phyloP scores from a whole-genome alignment of 2,113 vertebrate genomes.

The Laticauda laticaudata region DNA sequence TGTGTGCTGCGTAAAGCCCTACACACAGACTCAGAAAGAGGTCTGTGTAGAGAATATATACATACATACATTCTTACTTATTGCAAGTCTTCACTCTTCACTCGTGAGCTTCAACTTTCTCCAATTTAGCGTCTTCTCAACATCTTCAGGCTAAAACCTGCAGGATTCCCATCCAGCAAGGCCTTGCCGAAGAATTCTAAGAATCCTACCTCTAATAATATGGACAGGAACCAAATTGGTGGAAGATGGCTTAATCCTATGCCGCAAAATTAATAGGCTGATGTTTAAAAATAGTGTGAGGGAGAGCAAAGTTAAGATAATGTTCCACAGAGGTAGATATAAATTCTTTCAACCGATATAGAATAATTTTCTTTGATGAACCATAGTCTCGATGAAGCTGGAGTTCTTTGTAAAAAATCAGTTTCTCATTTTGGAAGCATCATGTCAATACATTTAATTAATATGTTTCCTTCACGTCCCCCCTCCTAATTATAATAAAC shows the following conservation, averaged over 20 bases:
- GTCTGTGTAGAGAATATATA: not conserved
- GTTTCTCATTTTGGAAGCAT: not conserved
- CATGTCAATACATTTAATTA: not conserved
- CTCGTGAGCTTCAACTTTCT: not conserved
- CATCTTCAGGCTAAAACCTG: not conserved
- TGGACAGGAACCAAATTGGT: not conserved
- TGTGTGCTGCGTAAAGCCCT: not conserved
- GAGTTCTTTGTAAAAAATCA: not conserved
- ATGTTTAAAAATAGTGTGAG: not conserved
- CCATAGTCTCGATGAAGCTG: not conserved
- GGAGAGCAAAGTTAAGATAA: not conserved
- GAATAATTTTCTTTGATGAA: not conserved
- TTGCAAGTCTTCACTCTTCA: not conserved
- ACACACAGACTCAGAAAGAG: not conserved
- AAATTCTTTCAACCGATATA: not conserved
- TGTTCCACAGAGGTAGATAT: not conserved
- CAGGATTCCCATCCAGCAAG: not conserved
- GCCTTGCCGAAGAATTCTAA: not conserved
- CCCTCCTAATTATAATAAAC: not conserved
- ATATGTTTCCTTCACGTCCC: not conserved
- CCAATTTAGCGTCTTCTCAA: not conserved
- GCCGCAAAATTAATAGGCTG: not conserved
- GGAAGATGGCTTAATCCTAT: too few species aligned
- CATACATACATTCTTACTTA: not conserved
- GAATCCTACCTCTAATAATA: not conserved